Percentiles rank a stretch among this genome's conserved stretches.
These are phyloP conservation scores for Uloborus plumipes DNA, from an alignment of 2,888 invertebrate genomes.

Conservation along the genomic window DNA sequence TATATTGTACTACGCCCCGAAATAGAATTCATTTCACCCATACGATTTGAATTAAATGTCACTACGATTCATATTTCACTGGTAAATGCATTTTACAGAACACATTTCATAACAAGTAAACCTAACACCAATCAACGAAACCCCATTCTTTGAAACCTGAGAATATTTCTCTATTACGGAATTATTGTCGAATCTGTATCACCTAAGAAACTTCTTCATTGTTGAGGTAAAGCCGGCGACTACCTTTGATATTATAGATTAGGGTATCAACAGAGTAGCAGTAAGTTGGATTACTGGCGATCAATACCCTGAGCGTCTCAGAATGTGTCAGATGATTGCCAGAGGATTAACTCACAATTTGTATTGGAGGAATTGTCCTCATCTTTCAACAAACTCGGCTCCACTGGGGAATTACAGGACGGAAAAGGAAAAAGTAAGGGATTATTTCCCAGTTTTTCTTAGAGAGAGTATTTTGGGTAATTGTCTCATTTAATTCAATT, in stretches of 20 bases:
- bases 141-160: conserved; percentile 10
- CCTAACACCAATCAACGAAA: not conserved
- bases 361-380: not conserved
- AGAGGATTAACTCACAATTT: conserved; percentile 25
- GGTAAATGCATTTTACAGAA: too few species aligned
- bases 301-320: not conserved
- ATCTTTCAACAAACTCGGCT: too few species aligned
- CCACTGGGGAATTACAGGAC: too few species aligned
- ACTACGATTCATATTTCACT: too few species aligned
- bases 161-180: not conserved
- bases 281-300: conserved; percentile 18
- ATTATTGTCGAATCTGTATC: not conserved
- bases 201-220: not conserved
- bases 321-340: conserved; percentile 7
- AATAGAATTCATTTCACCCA: too few species aligned
- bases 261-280: conserved; percentile 19
- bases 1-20: too few species aligned
- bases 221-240: not conserved
- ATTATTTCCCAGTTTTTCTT: too few species aligned
- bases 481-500: too few species aligned
- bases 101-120: too few species aligned
- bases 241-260: conserved; percentile 31
- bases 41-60: too few species aligned
- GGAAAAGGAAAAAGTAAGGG: too few species aligned
- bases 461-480: too few species aligned